Percentiles rank a stretch among this genome's conserved stretches.
Evolutionary conservation across 2,888 invertebrate species (phyloP).

Genomic region (Panorpa germanica): DNA sequence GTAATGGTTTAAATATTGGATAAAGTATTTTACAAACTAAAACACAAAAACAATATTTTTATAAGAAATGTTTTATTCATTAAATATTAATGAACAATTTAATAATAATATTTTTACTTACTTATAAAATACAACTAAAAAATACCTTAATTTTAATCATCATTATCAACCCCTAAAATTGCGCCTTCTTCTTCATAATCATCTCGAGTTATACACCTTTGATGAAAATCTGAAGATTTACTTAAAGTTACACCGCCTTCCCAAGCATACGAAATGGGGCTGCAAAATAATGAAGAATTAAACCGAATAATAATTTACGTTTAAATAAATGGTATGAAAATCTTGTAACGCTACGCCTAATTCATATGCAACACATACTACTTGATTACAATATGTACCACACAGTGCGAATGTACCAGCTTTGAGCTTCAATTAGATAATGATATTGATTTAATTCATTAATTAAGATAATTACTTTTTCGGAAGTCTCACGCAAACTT

Average conservation of each 20-base stretch:
- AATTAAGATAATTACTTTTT: conserved; percentile 32
- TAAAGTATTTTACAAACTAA: no score
- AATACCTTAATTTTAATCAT: no score
- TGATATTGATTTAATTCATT: conserved; percentile 8
- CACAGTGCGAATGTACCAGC: background rate
- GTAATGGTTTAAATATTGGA: no score
- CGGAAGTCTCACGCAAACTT: conserved; percentile 51
- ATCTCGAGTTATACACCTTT: conserved; percentile 54
- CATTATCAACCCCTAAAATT: no score
- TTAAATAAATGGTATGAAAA: conserved; percentile 7
- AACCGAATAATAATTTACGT: no score
- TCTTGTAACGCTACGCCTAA: conserved; percentile 1
- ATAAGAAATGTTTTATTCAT: no score
- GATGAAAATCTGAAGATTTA: conserved; percentile 51
- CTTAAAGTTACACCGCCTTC: conserved; percentile 66
- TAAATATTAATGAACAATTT: no score
- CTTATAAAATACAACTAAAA: no score
- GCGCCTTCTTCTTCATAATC: conserved; percentile 89
- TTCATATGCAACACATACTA: background rate
- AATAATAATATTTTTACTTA: no score
- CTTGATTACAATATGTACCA: background rate
- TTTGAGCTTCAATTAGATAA: conserved; percentile 6
- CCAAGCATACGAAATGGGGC: conserved; percentile 76
- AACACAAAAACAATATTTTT: no score
- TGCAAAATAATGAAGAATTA: conserved; percentile 24